These are phyloP conservation scores for Stenodema calcarata DNA, from an alignment of 2,888 invertebrate species.

Conservation along the genomic window DNA sequence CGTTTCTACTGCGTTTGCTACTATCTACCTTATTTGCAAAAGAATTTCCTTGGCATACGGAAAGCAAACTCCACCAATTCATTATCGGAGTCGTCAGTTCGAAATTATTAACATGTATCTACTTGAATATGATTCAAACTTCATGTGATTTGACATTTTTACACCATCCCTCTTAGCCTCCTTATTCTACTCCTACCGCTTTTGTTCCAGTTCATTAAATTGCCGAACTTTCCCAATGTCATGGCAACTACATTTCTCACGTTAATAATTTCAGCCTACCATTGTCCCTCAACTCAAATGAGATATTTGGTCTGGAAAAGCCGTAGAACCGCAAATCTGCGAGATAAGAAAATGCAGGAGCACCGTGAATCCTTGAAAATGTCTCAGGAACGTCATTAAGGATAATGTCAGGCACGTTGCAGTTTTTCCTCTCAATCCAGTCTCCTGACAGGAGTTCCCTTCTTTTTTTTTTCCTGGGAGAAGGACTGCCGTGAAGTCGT, in stretches of 20 bases:
- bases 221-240: not conserved
- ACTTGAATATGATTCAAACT: too few relatives aligned
- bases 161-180: too few relatives aligned
- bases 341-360: not conserved
- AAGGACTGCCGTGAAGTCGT: not conserved
- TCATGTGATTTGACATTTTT: too few relatives aligned
- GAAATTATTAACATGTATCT: too few relatives aligned
- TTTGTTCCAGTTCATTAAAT: too few relatives aligned
- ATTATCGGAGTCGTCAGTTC: too few relatives aligned
- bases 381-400: not conserved
- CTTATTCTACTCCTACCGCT: too few relatives aligned
- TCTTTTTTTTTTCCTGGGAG: not conserved
- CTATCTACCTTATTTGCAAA: not conserved
- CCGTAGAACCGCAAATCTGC: not conserved
- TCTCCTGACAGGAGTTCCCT: not conserved
- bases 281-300: not conserved
- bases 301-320: not conserved
- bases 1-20: not conserved
- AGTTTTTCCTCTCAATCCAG: not conserved
- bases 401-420: not conserved
- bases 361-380: not conserved
- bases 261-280: not conserved
- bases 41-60: not conserved
- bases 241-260: not conserved
- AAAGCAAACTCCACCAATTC: too few relatives aligned